Evolutionary conservation across 2,888 invertebrate genomes (phyloP).

Genomic region (Mesochorus sp.): DNA sequence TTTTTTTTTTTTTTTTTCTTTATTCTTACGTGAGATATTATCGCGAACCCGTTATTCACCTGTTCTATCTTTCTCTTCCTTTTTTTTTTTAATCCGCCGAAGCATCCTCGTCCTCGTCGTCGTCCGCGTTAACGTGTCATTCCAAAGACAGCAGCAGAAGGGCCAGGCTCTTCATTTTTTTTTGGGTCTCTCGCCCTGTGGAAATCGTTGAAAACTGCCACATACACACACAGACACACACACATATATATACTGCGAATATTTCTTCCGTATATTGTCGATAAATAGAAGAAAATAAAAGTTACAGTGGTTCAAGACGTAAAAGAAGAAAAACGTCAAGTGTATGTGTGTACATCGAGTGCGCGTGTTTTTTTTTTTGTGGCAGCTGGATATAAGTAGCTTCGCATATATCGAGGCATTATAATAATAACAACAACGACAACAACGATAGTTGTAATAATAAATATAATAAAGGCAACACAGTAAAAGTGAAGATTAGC

Average conservation of each 20-base stretch:
- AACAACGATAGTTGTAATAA: slow-evolving; percentile 9
- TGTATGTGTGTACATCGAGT: background rate
- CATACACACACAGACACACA: too few relatives aligned
- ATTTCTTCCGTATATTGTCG: background rate
- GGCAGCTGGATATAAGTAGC: slow-evolving; percentile 45
- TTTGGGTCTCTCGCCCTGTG: background rate
- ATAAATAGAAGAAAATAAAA: background rate
- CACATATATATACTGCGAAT: background rate
- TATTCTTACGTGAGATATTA: slow-evolving; percentile 16
- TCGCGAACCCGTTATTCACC: slow-evolving; percentile 51
- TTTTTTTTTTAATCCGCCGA: background rate
- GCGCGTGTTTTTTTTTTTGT: slow-evolving; percentile 24
- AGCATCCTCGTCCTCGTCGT: slow-evolving; percentile 15
- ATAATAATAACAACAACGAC: slow-evolving; percentile 26
- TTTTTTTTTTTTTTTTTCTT: slow-evolving; percentile 23
- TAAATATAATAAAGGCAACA: too few relatives aligned
- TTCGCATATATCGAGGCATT: slow-evolving; percentile 21
- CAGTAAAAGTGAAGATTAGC: slow-evolving; percentile 44
- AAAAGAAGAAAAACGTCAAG: slow-evolving; percentile 2
- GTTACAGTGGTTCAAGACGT: background rate
- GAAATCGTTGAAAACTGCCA: background rate
- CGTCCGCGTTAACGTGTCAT: background rate
- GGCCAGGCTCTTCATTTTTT: background rate
- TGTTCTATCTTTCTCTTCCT: slow-evolving; percentile 40
- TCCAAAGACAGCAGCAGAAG: slow-evolving; percentile 17